A percentile compares a stretch with the other conserved stretches of the same genome.
These are phyloP conservation scores for Clusia tigrina DNA, from an alignment of 2,888 invertebrate species.

Conservation along the genomic window DNA sequence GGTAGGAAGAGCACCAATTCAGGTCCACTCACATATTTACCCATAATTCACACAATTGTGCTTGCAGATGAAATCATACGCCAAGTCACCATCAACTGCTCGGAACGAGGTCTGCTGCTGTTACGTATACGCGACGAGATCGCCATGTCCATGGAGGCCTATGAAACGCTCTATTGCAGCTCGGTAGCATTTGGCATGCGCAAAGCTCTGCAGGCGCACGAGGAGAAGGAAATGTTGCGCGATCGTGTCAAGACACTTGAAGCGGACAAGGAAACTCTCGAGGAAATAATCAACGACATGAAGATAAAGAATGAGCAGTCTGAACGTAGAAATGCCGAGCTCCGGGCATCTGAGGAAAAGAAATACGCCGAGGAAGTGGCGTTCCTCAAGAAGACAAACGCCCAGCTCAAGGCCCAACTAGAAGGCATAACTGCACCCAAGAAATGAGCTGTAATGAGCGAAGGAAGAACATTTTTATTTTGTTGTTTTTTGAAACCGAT, in stretches of 20 bases:
- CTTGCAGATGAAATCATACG: conserved; percentile 80
- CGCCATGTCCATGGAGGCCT: conserved; percentile 95
- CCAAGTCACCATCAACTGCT: conserved; percentile 97
- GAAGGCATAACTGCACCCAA: conserved; percentile 95
- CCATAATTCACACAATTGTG: neutral
- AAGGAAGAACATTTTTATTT: conserved; percentile 18
- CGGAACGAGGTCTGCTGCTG: conserved; percentile 92
- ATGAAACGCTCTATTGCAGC: conserved; percentile 95
- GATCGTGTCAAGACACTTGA: conserved; percentile 77
- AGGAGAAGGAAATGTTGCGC: conserved; percentile 80
- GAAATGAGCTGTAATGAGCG: conserved; percentile 72
- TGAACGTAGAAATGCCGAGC: conserved; percentile 82
- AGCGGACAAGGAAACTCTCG: conserved; percentile 62
- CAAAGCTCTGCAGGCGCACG: conserved; percentile 86
- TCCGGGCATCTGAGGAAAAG: conserved; percentile 88
- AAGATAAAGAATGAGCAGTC: conserved; percentile 82
- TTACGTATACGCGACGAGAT: conserved; percentile 94
- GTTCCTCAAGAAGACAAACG: conserved; percentile 92
- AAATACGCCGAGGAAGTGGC: conserved; percentile 91
- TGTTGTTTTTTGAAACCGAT: conserved; percentile 20
- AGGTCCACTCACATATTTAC: neutral
- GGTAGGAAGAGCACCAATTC: conserved; percentile 60
- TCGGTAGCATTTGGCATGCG: conserved; percentile 98
- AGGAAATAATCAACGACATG: conserved; percentile 68
- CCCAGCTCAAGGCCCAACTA: conserved; percentile 91